Evolutionary conservation across 2,113 vertebrate species (phyloP), one percentile per base, ranked within the genome.

Genomic region (Emydocephalus ijimae): DNA sequence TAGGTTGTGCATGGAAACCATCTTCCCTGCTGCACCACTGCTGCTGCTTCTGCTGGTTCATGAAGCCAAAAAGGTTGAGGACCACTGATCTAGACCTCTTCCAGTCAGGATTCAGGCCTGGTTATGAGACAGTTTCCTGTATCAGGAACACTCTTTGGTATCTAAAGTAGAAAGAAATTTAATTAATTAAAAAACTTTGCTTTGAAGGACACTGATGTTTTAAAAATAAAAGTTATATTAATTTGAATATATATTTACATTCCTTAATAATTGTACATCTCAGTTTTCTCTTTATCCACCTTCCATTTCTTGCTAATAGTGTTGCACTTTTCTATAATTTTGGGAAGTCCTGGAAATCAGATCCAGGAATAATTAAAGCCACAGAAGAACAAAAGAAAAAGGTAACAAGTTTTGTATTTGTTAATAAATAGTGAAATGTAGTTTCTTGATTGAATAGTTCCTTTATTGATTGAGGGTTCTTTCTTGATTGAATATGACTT

Each of bases 321-420:
- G 56, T 99, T 96, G 98, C 98, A 95, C 98, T 99, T 96, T 99
- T 99, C 97, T 99, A 99, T 98, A 99, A 99, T 98, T 99, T 99
- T 95, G 99, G 99, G 61, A 99, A 99, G 95, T 99, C 99, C 91
- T 99, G 99, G 99, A 99, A 99, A 95, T 99, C 99, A 45, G 99
- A 99, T 96, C 99, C 99, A 0, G 99, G 99, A 90, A 99, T 99
- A 94, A 99, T 99, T 96, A 99, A 99, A 98, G 99, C 99, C 26
- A 99, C 99, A 0, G 99, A 99, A 97, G 99, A 99, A 95, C 99
- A 99, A 96, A 99, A 99, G 98, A 99, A 99, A 97, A 99, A 99
- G 99, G 99, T 96, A 96, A 26, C 9, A 91, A 85, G 34, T 56
- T n/a, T 20, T 43, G 3, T 5, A n/a, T 20, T 87, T 90, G 87